phyloP scores from a whole-genome alignment of 1,140 invertebrate species.

The Aphaenogaster floridana region DNA sequence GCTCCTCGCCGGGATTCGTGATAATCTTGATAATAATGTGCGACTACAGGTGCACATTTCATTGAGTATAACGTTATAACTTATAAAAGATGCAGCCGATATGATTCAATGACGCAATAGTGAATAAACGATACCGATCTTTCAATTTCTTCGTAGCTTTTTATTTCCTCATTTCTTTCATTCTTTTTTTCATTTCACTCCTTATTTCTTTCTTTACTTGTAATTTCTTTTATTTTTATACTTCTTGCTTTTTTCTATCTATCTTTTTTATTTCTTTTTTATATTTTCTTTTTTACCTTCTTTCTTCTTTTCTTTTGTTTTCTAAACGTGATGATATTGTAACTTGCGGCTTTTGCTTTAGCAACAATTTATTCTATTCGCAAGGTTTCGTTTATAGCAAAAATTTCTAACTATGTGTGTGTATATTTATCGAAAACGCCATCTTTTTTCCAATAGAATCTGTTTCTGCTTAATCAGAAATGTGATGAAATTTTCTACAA shows the following conservation, averaged over 20 bases:
- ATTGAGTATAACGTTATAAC: background rate
- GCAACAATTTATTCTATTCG: conserved; percentile 11
- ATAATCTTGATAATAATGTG: conserved; percentile 34
- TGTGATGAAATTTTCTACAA: conserved; percentile 28
- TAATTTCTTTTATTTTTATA: background rate
- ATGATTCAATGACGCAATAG: background rate
- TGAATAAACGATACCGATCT: background rate
- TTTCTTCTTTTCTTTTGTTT: background rate
- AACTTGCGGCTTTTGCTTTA: background rate
- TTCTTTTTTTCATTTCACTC: background rate
- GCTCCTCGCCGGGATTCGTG: background rate
- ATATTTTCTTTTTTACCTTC: background rate
- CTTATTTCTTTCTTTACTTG: background rate
- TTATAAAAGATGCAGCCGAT: background rate
- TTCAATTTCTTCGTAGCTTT: background rate
- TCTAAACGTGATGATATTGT: background rate
- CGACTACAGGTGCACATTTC: conserved; percentile 16
- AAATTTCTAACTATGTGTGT: background rate
- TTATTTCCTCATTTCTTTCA: conserved; percentile 1
- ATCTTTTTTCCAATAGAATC: conserved; percentile 1
- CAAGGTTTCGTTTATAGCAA: background rate
- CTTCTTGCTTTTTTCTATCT: background rate
- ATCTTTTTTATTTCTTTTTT: background rate
- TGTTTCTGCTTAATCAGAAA: background rate
- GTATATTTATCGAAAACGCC: background rate